phyloP scores from a whole-genome alignment of 2,797 vertebrate genomes.

The Zalophus californianus region DNA sequence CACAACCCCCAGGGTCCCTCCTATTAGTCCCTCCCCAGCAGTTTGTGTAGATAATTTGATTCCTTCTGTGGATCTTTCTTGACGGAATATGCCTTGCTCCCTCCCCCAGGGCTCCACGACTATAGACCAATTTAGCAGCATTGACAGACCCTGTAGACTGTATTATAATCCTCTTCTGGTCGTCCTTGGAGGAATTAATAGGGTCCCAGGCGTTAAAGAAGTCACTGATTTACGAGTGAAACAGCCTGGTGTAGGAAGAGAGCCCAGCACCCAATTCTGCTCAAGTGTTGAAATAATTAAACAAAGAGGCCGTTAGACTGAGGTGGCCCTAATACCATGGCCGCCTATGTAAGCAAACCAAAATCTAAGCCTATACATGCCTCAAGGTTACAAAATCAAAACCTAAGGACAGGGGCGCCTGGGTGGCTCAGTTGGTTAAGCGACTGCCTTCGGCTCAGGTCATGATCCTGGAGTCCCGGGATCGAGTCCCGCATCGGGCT shows the following conservation, averaged over 20 bases:
- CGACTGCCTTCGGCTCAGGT: too few species aligned
- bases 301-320: neutral
- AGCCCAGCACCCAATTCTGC: neutral
- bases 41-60: neutral
- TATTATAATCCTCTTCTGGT: neutral
- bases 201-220: neutral
- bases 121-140: neutral
- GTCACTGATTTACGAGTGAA: neutral
- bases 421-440: too few species aligned
- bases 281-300: neutral
- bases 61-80: neutral
- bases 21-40: neutral
- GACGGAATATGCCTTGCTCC: neutral
- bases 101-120: neutral
- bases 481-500: too few species aligned
- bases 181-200: neutral
- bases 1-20: neutral
- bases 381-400: neutral
- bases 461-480: too few species aligned
- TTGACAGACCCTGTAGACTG: neutral
- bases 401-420: neutral
- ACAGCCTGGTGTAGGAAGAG: neutral
- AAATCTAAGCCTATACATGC: neutral
- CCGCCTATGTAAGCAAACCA: neutral
- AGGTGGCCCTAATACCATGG: neutral